Conservation (phyloP, 2,797 vertebrate genomes). For the Cyprinodon diabolis region DNA sequence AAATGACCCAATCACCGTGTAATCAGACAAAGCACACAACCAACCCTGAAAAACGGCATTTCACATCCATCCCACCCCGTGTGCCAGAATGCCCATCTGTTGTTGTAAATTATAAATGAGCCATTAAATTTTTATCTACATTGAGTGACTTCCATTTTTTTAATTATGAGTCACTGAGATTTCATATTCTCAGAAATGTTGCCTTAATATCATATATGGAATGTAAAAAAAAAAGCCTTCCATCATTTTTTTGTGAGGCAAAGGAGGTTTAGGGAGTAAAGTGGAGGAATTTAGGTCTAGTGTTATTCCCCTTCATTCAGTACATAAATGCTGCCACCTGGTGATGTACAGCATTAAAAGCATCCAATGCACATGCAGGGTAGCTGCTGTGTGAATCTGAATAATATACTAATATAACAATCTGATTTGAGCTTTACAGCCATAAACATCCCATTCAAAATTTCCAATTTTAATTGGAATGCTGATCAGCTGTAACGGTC, state of each 20-base stretch:
- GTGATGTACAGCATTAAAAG: conserved; percentile 59
- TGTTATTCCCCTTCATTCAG: conserved; percentile 47
- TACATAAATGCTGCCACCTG: conserved; percentile 84
- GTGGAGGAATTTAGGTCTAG: conserved; percentile 49
- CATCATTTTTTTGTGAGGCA: conserved; percentile 12
- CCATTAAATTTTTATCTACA: conserved; percentile 85
- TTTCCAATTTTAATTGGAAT: conserved; percentile 55
- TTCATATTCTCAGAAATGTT: conserved; percentile 67
- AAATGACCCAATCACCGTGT: conserved; percentile 56
- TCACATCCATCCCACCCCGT: conserved; percentile 57
- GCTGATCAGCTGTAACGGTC: conserved; percentile 68
- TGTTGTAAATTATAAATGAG: conserved; percentile 88
- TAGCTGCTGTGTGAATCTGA: conserved; percentile 39
- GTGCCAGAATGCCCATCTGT: conserved; percentile 83
- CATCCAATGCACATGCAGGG: conserved; percentile 44
- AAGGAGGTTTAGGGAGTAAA: conserved; percentile 9
- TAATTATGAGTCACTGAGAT: conserved; percentile 82
- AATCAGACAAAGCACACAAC: conserved; percentile 67
- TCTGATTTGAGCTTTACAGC: conserved; percentile 18
- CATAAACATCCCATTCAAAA: conserved; percentile 54
- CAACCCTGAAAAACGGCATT: conserved; percentile 54
- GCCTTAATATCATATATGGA: conserved; percentile 59
- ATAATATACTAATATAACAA: conserved; percentile 16
- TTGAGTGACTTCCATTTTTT: conserved; percentile 87
- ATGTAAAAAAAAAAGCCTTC: conserved; percentile 22